Base-by-base conservation (phyloP, 2,888 invertebrate species). In the Lepetodrilus schrolli region DNA sequence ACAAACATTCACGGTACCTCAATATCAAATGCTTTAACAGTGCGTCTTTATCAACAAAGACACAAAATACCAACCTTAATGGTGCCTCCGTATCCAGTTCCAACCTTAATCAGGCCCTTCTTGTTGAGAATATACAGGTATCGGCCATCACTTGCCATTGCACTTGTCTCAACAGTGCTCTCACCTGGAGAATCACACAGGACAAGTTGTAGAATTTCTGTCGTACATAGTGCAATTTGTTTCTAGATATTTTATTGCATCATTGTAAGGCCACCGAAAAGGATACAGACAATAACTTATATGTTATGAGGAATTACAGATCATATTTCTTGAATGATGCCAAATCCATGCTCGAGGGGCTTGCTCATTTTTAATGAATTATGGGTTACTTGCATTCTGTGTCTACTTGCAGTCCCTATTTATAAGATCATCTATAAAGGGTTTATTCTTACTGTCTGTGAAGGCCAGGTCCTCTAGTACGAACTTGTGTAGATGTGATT, bases 21-120 rank as follows among this genome's bases (percentile, higher is more conserved):
- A n/a, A n/a, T n/a, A n/a, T n/a, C n/a, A n/a, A n/a, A n/a, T n/a
- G n/a, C n/a, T n/a, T n/a, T n/a, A n/a, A n/a, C n/a, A n/a, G n/a
- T n/a, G n/a, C n/a, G n/a, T n/a, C n/a, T n/a, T n/a, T n/a, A n/a
- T n/a, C n/a, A n/a, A n/a, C n/a, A n/a, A n/a, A n/a, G n/a, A n/a
- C n/a, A n/a, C n/a, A n/a, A n/a, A n/a, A n/a, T 5, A 74, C 47
- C 34, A 76, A 89, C 89, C 91, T 95, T 95, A 81, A 96, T 93
- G 5, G 98, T 97, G 79, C 96, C 96, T 68, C 96, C 95, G 89
- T 96, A 96, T 5, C 99, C 99, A 69, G 97, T 96, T 20, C 99
- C 99, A 78, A 99, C 94, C 92, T 99, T 99, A 78, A 96, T 93
- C 58, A 99, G 92, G 0, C 96, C 96, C 8, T 94, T 94, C 71